These are phyloP conservation scores for Epizoanthus rinbou DNA, from an alignment of 92 coral and sea anemone species.

Conservation along the genomic window DNA sequence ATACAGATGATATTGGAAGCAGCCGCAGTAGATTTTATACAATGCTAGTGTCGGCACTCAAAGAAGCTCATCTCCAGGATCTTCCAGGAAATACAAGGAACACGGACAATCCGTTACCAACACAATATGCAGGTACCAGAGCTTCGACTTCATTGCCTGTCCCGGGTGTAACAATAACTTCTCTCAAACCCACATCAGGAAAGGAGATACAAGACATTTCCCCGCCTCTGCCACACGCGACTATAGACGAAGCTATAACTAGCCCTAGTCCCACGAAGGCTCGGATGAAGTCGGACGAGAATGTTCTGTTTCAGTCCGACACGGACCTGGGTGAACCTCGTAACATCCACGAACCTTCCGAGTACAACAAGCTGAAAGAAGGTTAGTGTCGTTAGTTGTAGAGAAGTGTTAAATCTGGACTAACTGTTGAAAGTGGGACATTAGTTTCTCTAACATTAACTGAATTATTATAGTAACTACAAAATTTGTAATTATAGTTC, in stretches of 20 bases:
- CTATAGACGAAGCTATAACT: constrained; percentile 32
- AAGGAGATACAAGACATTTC: too few species aligned
- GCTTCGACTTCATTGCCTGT: constrained; percentile 5
- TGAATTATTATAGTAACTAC: too few species aligned
- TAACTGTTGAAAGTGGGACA: neutral
- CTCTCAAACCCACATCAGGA: neutral
- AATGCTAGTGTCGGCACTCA: constrained; percentile 35
- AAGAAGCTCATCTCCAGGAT: constrained; percentile 6
- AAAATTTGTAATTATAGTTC: too few species aligned
- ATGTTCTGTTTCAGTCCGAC: constrained; percentile 84
- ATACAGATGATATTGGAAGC: constrained; percentile 16
- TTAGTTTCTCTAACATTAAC: neutral
- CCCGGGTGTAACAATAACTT: neutral
- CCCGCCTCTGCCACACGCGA: neutral
- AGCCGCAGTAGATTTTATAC: constrained; percentile 23
- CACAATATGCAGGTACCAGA: neutral
- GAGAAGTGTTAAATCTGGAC: neutral
- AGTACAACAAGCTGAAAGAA: constrained; percentile 70
- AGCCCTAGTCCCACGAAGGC: constrained; percentile 33
- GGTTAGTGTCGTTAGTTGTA: constrained; percentile 55
- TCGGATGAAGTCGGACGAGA: constrained; percentile 58
- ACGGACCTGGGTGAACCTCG: constrained; percentile 72
- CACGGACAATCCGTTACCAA: neutral
- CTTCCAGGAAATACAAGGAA: constrained; percentile 1
- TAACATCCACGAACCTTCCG: constrained; percentile 55